These are phyloP conservation scores for Kryptolebias marmoratus DNA, from an alignment of 2,113 vertebrate species.

Conservation along the genomic window DNA sequence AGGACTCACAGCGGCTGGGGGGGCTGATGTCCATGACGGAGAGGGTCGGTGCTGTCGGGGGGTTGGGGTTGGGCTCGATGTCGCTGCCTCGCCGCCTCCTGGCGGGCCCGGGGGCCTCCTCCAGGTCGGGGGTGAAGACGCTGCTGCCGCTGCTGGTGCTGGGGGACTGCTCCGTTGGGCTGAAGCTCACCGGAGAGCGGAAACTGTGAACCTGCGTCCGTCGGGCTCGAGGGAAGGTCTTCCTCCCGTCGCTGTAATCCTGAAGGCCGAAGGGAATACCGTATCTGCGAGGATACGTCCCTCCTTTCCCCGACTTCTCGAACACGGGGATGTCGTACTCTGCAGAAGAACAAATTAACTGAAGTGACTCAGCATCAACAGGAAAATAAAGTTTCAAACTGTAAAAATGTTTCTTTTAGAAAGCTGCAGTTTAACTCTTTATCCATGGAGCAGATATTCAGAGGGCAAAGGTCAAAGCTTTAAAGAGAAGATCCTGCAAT, in stretches of 20 bases:
- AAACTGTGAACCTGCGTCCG: slow-evolving; percentile 93
- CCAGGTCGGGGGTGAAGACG: slow-evolving; percentile 90
- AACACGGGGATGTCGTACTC: slow-evolving; percentile 96
- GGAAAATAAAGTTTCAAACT: no score
- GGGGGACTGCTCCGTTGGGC: slow-evolving; percentile 92
- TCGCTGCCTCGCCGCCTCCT: slow-evolving; percentile 89
- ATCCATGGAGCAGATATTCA: background rate
- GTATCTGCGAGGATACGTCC: slow-evolving; percentile 95
- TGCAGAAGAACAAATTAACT: slow-evolving; percentile 48
- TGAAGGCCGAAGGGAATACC: slow-evolving; percentile 92
- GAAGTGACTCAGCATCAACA: background rate
- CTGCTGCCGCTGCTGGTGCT: slow-evolving; percentile 98
- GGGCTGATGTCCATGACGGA: slow-evolving; percentile 99
- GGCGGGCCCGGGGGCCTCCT: slow-evolving; percentile 84
- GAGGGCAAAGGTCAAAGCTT: background rate
- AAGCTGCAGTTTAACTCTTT: background rate
- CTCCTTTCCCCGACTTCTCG: slow-evolving; percentile 97
- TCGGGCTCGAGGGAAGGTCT: slow-evolving; percentile 95
- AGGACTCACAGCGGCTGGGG: slow-evolving; percentile 93
- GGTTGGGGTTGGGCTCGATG: slow-evolving; percentile 88
- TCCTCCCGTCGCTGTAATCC: slow-evolving; percentile 96
- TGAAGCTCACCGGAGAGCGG: slow-evolving; percentile 94
- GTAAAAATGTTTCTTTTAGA: no score
- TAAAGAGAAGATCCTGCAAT: background rate
- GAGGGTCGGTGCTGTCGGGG: slow-evolving; percentile 77